Conservation (phyloP, 2,113 vertebrate species). For the Brachionichthys hirsutus region DNA sequence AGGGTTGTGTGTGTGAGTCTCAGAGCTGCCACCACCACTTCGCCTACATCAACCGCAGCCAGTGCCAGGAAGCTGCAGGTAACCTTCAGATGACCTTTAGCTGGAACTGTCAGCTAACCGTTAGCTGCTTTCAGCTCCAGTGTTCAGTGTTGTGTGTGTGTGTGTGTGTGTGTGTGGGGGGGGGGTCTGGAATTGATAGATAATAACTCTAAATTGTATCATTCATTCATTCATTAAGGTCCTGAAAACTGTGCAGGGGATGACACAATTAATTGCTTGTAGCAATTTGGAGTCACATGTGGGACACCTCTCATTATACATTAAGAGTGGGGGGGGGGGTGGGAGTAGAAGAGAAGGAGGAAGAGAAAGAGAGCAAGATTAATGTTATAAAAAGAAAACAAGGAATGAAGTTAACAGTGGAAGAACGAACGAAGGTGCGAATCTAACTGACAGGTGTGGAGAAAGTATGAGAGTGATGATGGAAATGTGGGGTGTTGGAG, state of each 20-base stretch:
- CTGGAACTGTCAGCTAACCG: constrained; percentile 8
- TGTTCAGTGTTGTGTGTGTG: too few relatives aligned
- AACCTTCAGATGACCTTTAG: constrained; percentile 53
- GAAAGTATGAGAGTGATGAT: constrained; percentile 6
- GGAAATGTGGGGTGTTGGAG: constrained; percentile 1
- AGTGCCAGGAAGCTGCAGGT: constrained; percentile 81
- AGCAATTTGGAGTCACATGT: too few relatives aligned
- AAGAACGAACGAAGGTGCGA: constrained; percentile 39
- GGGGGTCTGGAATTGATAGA: too few relatives aligned
- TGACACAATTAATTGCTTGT: too few relatives aligned
- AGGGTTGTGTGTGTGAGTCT: constrained; percentile 77
- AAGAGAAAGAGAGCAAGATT: neutral
- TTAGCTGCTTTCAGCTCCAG: constrained; percentile 13
- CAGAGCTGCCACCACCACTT: constrained; percentile 80
- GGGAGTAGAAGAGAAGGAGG: neutral
- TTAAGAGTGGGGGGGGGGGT: neutral
- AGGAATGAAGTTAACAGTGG: constrained; percentile 7
- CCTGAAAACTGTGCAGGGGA: too few relatives aligned
- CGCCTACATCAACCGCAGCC: constrained; percentile 77
- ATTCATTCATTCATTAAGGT: too few relatives aligned
- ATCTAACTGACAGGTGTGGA: constrained; percentile 18
- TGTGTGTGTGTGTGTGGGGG: too few relatives aligned
- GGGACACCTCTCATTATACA: too few relatives aligned
- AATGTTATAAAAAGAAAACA: constrained; percentile 11
- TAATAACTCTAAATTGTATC: too few relatives aligned